phyloP scores from a whole-genome alignment of 2,113 vertebrate species.

The Cochlearius cochlearius region DNA sequence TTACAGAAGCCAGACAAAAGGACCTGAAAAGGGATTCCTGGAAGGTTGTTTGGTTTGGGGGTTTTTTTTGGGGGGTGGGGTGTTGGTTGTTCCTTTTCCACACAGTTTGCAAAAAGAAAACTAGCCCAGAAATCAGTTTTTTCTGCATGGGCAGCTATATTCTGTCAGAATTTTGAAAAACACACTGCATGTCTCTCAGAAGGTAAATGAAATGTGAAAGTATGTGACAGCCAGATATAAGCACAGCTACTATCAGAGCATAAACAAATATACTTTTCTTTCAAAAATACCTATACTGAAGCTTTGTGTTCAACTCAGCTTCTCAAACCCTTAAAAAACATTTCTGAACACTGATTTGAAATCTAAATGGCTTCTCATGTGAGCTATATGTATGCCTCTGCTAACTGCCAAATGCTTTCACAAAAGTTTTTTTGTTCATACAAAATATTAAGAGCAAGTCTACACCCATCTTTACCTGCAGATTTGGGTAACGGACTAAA shows the following conservation, averaged over 20 bases:
- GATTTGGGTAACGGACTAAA: background rate
- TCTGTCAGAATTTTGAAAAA: constrained; percentile 28
- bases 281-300: background rate
- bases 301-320: background rate
- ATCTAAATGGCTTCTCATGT: background rate
- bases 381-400: background rate
- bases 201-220: constrained; percentile 12
- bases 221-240: background rate
- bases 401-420: background rate
- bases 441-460: background rate
- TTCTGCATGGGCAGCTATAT: background rate
- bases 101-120: background rate
- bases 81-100: background rate
- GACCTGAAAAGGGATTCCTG: background rate
- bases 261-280: constrained; percentile 1
- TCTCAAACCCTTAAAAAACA: background rate
- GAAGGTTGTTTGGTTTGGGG: background rate
- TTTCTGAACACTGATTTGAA: background rate
- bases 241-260: background rate
- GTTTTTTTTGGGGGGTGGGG: background rate
- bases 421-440: background rate
- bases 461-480: background rate
- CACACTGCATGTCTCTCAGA: background rate
- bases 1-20: background rate
- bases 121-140: constrained; percentile 1